phyloP scores from a whole-genome alignment of 2,888 invertebrate species.

The Brachypalpus laphriformis region DNA sequence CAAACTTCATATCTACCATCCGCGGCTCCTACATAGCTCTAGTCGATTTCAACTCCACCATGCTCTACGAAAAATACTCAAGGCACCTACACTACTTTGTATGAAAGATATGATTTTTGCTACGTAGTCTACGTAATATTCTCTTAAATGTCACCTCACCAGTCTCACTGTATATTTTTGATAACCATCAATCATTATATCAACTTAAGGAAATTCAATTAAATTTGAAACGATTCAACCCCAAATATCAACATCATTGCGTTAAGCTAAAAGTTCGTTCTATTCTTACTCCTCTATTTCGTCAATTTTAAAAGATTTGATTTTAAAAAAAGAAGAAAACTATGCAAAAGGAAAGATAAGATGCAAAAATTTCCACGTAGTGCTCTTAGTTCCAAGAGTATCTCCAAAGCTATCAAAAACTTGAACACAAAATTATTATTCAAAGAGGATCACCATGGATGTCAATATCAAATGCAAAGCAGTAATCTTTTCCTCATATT shows the following conservation, averaged over 20 bases:
- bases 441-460: constrained; percentile 1
- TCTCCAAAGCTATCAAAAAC: background rate
- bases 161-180: too few relatives aligned
- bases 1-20: too few relatives aligned
- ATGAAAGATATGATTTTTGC: too few relatives aligned
- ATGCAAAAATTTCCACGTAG: background rate
- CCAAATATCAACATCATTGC: background rate
- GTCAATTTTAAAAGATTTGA: background rate
- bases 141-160: too few relatives aligned
- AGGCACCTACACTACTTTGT: too few relatives aligned
- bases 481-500: background rate
- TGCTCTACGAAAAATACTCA: too few relatives aligned
- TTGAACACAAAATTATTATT: background rate
- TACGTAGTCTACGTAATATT: too few relatives aligned
- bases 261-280: background rate
- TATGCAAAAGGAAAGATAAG: background rate
- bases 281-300: background rate
- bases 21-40: too few relatives aligned
- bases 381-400: background rate
- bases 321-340: background rate
- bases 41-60: too few relatives aligned
- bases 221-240: background rate
- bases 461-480: background rate
- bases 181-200: background rate
- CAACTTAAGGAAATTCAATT: background rate